Evolutionary conservation across 1,140 invertebrate genomes (phyloP), one percentile per base, ranked within the genome.

Genomic region (Drosophila hydei): DNA sequence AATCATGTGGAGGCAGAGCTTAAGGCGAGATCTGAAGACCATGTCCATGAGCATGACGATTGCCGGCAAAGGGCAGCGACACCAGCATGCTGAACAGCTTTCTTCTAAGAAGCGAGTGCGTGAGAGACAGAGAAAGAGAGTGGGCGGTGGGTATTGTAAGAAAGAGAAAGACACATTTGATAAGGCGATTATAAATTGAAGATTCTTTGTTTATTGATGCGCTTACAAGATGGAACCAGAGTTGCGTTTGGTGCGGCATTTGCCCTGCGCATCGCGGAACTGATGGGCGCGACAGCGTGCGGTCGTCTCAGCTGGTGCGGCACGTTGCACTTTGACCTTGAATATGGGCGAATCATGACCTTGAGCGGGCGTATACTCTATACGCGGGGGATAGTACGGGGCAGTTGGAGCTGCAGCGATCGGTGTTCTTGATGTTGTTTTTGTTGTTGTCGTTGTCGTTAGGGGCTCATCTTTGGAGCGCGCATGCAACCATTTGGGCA

Each of bases 221-320:
- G 60, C 90, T 91, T 90, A 91, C 89, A 85, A 78, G 58, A 91
- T 79, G 30, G 89, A 91, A 43, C 80, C 78, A 40, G 72, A 77
- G 25, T 33, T 33, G 30, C 76, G 76, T 40, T 72, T 83, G 50
- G n/a, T 65, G 54, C 74, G 62, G 36, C 89, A 91, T 43, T 78
- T 84, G 65, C 89, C 85, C 12, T 72, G 72, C 19, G 54, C 72
- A 62, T 91, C 79, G 8, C 76, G 81, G 36, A 70, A 83, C 50
- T 91, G 89, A 54, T 90, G 69, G 7, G 63, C 40, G 6, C 85
- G 84, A 59, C 89, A 90, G 9, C 75, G 81, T n/a, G 51, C 19
- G 2, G 58, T 23, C 3, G 71, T 47, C 48, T 70, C 62, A 59
- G 30, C 23, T 40, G 19, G 36, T 48, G 68, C 71, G 38, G 72